Evolutionary conservation across 2,113 vertebrate genomes (phyloP).

Genomic region (Balaenoptera acutorostrata): DNA sequence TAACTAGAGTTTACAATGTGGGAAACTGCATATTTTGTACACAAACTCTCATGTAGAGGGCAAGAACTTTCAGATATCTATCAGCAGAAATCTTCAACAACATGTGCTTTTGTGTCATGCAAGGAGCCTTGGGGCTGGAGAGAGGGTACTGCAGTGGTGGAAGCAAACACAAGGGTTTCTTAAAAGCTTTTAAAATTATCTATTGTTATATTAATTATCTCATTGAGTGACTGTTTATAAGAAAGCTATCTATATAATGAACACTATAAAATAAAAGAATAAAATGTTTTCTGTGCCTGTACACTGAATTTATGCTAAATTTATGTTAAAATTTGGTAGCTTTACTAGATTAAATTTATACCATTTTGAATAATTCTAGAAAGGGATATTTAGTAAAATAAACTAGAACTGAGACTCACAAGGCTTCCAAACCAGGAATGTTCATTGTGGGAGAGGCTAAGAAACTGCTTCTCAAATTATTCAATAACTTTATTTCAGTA

Average conservation of each 20-base stretch:
- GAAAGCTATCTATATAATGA: not conserved
- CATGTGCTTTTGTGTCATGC: not conserved
- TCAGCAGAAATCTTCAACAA: not conserved
- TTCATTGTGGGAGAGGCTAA: not conserved
- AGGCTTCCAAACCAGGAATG: not conserved
- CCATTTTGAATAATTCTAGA: not conserved
- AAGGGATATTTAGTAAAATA: not conserved
- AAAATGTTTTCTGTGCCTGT: not conserved
- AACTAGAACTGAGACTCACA: not conserved
- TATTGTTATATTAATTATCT: not conserved
- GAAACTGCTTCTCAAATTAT: not conserved
- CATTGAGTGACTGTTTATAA: not conserved
- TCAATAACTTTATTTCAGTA: not conserved
- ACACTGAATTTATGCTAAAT: not conserved
- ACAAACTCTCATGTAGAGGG: not conserved
- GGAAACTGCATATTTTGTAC: not conserved
- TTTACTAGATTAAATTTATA: not conserved
- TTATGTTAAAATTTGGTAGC: not conserved
- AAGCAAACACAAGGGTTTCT: not conserved
- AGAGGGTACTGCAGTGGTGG: rapidly evolving
- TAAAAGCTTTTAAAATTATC: not conserved
- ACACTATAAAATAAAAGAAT: not conserved
- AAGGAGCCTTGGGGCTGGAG: not conserved
- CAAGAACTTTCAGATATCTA: not conserved
- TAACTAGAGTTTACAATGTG: not conserved